Base-by-base conservation (phyloP, 2,113 vertebrate species). In the Colossoma macropomum region DNA sequence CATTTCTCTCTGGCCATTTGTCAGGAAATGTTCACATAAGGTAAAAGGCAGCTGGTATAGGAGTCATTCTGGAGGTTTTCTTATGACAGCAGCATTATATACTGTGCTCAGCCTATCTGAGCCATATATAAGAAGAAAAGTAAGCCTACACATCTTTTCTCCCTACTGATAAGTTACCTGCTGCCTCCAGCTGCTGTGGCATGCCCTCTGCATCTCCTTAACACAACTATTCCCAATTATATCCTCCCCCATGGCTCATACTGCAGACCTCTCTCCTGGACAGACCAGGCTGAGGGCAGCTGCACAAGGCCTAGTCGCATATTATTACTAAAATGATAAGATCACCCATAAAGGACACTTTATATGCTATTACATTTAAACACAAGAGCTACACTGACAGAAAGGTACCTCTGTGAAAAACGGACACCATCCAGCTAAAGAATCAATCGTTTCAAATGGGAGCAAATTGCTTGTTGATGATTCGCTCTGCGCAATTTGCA, bases 361-460 rank as follows among this genome's bases (percentile, higher is more conserved):
- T 28, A 75, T 82, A 68, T 68, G 80, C 80, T 56, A 68, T 68
- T 41, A 38, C 62, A 41, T 82, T 63, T 75, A 82, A 82, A 66
- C 75, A 63, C 68, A 71, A 9, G 34, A 71, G 68, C 21, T n/a
- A 68, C 72, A 54, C 80, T 82, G 72, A 82, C 48, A 11, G 48
- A 75, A 68, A 56, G 45, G 59, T 75, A 81, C 80, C 28, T 75
- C 59, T 74, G 1, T 23, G 16, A 63, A 65, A 60, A 60, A 71
- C 6, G 16, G 70, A 30, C 54, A 25, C 54, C 4, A 21, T 38
- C 72, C 45, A 75, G 56, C 34, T 27, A 68, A 38, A 75, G 60
- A 82, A 82, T 82, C 80, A 75, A 75, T 82, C 62, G 65, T 56
- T 82, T 54, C 25, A 72, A 75, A 82, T 68, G 72, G 72, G 52